Evolutionary conservation across 1,140 invertebrate genomes (phyloP).

Genomic region (Agrypnia vestita): DNA sequence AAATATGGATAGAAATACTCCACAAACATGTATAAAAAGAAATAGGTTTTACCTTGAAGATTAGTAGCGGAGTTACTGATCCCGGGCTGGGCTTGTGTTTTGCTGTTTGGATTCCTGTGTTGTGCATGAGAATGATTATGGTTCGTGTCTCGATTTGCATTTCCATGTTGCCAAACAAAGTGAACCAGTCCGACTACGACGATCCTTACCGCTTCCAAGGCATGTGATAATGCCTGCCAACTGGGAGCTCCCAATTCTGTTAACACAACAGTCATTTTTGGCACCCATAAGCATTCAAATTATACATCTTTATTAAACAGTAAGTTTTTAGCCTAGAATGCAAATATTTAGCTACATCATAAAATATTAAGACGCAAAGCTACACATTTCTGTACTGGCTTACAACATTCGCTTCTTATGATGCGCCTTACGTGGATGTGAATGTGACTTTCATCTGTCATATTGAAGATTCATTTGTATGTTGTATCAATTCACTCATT

Average conservation of each 20-base stretch:
- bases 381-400: no score
- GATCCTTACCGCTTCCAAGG: slow-evolving; percentile 85
- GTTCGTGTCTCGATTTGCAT: slow-evolving; percentile 75
- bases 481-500: no score
- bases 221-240: slow-evolving; percentile 84
- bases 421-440: no score
- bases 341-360: no score
- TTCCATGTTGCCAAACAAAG: slow-evolving; percentile 88
- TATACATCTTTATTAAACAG: slow-evolving; percentile 28
- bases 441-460: no score
- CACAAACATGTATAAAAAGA: neutral
- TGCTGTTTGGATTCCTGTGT: slow-evolving; percentile 62
- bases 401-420: no score
- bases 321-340: neutral
- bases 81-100: slow-evolving; percentile 56
- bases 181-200: slow-evolving; percentile 90
- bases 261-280: slow-evolving; percentile 25
- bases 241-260: slow-evolving; percentile 68
- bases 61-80: slow-evolving; percentile 18
- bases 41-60: slow-evolving; percentile 38
- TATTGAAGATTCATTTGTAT: no score
- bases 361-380: no score
- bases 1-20: neutral
- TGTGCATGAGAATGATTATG: slow-evolving; percentile 66
- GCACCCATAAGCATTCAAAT: slow-evolving; percentile 21